Evolutionary conservation across 2,113 vertebrate species (phyloP).

Genomic region (Noturus placidus): DNA sequence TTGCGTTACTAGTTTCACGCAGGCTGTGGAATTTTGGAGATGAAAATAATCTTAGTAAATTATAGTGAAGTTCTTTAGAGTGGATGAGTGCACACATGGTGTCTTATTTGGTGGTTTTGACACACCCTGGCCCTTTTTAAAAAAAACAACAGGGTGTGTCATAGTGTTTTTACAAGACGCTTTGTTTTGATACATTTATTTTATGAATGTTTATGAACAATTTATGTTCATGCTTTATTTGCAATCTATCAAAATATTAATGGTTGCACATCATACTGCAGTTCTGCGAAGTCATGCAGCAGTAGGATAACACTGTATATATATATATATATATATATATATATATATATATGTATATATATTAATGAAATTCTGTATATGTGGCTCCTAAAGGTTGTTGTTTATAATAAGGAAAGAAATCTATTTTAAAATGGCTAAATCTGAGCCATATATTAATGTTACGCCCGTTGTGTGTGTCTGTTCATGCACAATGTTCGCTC

Average conservation of each 20-base stretch:
- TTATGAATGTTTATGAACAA: no score
- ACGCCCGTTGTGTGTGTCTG: background rate
- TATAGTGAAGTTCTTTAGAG: constrained; percentile 20
- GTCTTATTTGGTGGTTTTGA: constrained; percentile 30
- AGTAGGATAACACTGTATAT: background rate
- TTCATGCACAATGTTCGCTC: background rate
- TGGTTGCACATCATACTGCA: background rate
- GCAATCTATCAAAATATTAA: background rate
- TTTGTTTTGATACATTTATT: background rate
- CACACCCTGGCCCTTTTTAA: constrained; percentile 24
- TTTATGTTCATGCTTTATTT: background rate
- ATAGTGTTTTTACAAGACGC: background rate
- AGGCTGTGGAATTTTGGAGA: constrained; percentile 11
- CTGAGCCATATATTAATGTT: background rate
- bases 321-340: no score
- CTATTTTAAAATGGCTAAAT: no score
- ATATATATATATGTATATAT: no score
- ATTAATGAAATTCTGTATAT: no score
- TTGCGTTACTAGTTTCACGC: constrained; percentile 14
- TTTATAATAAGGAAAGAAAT: no score
- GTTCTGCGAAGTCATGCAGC: background rate
- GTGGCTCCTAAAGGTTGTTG: no score
- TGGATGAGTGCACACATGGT: constrained; percentile 18
- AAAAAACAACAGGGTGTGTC: background rate
- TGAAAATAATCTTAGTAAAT: constrained; percentile 22